These are phyloP conservation scores for Chelonus insularis DNA, from an alignment of 1,140 invertebrate genomes.

Conservation along the genomic window DNA sequence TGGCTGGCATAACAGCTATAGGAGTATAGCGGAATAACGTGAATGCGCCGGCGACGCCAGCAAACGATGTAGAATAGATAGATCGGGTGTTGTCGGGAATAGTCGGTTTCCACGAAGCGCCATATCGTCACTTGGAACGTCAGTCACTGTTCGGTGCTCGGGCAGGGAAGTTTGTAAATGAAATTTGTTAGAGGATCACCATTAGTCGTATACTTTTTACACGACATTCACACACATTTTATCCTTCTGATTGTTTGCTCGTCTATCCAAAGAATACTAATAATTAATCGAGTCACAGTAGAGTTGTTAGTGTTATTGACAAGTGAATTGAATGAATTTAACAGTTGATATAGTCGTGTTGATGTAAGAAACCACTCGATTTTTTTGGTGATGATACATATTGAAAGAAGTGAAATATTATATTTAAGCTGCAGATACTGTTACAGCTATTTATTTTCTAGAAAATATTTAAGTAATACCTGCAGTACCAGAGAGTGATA, in stretches of 20 bases:
- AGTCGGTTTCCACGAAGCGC: conserved; percentile 26
- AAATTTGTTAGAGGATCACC: conserved; percentile 27
- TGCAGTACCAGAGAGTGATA: no score
- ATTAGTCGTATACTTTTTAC: not conserved
- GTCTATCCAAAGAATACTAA: not conserved
- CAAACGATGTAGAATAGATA: not conserved
- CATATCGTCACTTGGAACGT: conserved; percentile 40
- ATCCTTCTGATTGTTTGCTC: no score
- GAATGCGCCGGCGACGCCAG: no score
- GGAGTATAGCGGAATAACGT: not conserved
- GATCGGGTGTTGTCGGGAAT: conserved; percentile 38
- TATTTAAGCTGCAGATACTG: no score
- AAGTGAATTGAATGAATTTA: no score
- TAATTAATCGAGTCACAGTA: no score
- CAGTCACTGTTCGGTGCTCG: conserved; percentile 57
- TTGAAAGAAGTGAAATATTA: no score
- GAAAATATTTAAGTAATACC: no score
- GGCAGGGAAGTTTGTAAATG: conserved; percentile 48
- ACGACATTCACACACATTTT: not conserved
- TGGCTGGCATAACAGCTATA: not conserved
- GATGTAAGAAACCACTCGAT: no score
- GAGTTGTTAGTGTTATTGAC: no score
- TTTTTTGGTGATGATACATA: no score
- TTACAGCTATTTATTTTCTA: no score
- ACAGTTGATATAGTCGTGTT: not conserved